A percentile compares a stretch with the other conserved stretches of the same genome.
Evolutionary conservation across 2,797 vertebrate genomes (phyloP).

Genomic region (Spinibarbus caldwelli): DNA sequence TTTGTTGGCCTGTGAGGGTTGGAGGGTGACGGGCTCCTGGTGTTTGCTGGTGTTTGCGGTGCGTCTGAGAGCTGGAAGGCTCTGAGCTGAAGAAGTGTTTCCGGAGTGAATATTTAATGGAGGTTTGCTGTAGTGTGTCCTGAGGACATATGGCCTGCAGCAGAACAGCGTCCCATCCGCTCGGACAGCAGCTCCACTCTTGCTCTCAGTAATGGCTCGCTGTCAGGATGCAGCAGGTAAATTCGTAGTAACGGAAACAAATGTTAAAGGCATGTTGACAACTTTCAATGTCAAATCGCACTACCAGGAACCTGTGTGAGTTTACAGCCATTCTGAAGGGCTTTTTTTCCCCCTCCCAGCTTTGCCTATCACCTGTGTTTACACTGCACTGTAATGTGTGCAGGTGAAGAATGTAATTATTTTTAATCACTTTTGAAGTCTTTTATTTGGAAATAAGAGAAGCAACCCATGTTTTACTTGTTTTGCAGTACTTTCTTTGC

Average conservation of each 20-base stretch:
- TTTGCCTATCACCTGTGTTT: background rate
- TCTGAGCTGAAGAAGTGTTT: conserved; percentile 72
- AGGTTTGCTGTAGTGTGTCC: conserved; percentile 82
- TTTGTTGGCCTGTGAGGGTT: conserved; percentile 61
- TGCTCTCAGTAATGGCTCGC: conserved; percentile 52
- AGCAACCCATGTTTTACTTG: background rate
- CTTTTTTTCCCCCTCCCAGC: background rate
- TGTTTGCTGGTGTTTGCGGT: conserved; percentile 35
- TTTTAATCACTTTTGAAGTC: background rate
- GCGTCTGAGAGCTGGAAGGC: conserved; percentile 57
- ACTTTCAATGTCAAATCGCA: conserved; percentile 53
- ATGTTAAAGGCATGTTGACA: conserved; percentile 61
- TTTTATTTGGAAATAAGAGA: background rate
- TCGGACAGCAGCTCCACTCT: conserved; percentile 51
- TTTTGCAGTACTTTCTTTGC: too few species aligned
- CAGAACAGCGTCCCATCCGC: conserved; percentile 74
- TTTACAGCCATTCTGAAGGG: conserved; percentile 56
- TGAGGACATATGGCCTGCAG: conserved; percentile 83
- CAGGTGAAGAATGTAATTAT: background rate
- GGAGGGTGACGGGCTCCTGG: conserved; percentile 53
- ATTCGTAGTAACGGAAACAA: conserved; percentile 55
- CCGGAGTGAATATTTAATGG: conserved; percentile 88
- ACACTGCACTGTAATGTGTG: background rate
- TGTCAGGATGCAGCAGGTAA: conserved; percentile 50
- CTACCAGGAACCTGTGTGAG: conserved; percentile 32